Percentiles rank a stretch among this genome's conserved stretches.
Evolutionary conservation across 2,888 invertebrate species (phyloP).

Genomic region (Drosophila mayaguana): DNA sequence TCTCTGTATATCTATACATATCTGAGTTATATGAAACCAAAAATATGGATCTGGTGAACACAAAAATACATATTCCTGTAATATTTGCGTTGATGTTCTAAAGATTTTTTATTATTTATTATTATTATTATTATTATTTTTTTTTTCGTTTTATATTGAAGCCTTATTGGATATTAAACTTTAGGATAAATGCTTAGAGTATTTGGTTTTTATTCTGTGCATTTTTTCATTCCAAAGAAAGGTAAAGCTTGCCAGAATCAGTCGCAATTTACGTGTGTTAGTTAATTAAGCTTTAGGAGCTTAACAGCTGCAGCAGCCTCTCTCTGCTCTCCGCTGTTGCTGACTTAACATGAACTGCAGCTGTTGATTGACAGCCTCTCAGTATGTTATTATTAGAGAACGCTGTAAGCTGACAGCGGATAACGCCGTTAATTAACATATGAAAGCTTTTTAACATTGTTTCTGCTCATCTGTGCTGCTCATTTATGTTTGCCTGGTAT

Average conservation of each 20-base stretch:
- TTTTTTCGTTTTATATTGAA: too few species aligned
- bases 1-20: too few species aligned
- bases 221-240: neutral
- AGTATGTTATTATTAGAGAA: neutral
- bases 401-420: neutral
- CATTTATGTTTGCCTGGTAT: neutral
- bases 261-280: neutral
- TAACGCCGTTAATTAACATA: neutral
- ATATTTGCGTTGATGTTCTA: too few species aligned
- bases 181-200: neutral
- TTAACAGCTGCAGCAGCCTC: neutral
- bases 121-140: too few species aligned
- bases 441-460: neutral
- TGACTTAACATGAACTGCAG: neutral
- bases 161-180: neutral
- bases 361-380: neutral
- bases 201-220: neutral
- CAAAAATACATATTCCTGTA: neutral
- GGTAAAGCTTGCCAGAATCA: neutral
- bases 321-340: neutral
- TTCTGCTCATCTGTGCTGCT: neutral
- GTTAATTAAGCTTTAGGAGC: neutral
- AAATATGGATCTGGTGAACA: neutral
- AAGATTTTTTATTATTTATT: neutral
- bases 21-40: neutral